phyloP scores from a whole-genome alignment of 53 echinoderm and acorn worm genomes.

The Zoroaster sp. region DNA sequence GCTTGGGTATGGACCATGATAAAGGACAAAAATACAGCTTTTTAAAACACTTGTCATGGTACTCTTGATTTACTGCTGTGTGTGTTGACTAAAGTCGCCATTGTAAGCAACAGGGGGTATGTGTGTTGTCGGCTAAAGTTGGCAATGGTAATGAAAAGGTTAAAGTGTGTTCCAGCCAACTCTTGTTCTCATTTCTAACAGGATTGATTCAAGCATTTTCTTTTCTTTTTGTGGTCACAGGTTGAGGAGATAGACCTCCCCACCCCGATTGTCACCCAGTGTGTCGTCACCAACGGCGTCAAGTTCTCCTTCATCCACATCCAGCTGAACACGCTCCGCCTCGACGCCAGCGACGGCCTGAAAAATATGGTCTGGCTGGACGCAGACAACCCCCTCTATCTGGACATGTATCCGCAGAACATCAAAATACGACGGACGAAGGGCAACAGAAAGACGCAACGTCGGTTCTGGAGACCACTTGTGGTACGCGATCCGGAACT shows the following conservation, averaged over 20 bases:
- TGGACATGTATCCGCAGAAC: conserved; percentile 82
- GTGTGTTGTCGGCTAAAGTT: no score
- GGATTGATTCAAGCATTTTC: no score
- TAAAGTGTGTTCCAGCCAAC: no score
- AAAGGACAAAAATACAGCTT: no score
- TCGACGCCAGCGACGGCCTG: conserved; percentile 68
- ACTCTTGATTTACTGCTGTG: no score
- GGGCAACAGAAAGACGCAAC: conserved; percentile 60
- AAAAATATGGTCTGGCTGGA: conserved; percentile 99
- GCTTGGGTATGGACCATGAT: no score
- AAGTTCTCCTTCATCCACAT: conserved; percentile 77
- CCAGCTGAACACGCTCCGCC: conserved; percentile 86
- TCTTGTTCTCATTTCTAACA: no score
- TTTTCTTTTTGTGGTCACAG: conserved; percentile 22
- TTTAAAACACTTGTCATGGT: no score
- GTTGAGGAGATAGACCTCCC: conserved; percentile 61
- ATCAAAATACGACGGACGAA: conserved; percentile 60
- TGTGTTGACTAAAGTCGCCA: no score
- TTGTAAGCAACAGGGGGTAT: no score
- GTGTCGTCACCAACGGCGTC: conserved; percentile 85
- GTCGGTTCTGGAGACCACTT: conserved; percentile 33
- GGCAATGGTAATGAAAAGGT: no score
- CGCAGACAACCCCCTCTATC: conserved; percentile 65
- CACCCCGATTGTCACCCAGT: conserved; percentile 83
- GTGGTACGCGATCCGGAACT: conserved; percentile 74